phyloP scores from a whole-genome alignment of 1,140 invertebrate species.

The Triops cancriformis region DNA sequence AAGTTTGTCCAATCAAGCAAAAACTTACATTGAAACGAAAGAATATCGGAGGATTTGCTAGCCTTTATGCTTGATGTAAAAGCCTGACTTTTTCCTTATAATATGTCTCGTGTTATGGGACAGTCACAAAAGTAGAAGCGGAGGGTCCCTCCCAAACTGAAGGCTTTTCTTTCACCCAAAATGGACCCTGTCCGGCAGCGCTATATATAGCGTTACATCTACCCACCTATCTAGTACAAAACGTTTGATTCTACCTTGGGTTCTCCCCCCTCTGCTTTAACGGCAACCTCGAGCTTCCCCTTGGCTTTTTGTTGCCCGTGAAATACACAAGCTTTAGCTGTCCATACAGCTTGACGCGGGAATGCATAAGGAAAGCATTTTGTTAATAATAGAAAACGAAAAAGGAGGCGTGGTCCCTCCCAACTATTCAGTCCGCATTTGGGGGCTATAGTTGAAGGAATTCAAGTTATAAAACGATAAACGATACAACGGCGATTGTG shows the following conservation, averaged over 20 bases:
- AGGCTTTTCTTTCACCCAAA: neutral
- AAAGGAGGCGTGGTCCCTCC: neutral
- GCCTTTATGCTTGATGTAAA: conserved; percentile 1
- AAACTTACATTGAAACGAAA: conserved; percentile 3
- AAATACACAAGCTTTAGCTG: neutral
- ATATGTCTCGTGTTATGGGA: conserved; percentile 3
- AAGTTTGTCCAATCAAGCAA: conserved; percentile 14
- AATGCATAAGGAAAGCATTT: conserved; percentile 11
- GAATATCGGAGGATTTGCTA: conserved; percentile 10
- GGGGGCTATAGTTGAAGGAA: neutral
- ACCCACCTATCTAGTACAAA: neutral
- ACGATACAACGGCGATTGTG: neutral
- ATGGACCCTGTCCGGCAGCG: neutral
- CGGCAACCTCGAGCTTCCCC: neutral
- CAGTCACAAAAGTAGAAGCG: neutral
- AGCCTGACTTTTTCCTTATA: neutral
- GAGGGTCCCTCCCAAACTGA: neutral
- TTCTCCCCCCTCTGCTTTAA: neutral
- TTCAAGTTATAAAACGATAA: neutral
- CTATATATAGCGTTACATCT: neutral
- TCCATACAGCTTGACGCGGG: neutral
- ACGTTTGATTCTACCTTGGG: neutral
- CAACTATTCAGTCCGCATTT: neutral
- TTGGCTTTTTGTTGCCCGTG: neutral
- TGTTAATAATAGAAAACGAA: conserved; percentile 5